phyloP scores from a whole-genome alignment of 2,888 invertebrate species.

The Mylabris sibirica region DNA sequence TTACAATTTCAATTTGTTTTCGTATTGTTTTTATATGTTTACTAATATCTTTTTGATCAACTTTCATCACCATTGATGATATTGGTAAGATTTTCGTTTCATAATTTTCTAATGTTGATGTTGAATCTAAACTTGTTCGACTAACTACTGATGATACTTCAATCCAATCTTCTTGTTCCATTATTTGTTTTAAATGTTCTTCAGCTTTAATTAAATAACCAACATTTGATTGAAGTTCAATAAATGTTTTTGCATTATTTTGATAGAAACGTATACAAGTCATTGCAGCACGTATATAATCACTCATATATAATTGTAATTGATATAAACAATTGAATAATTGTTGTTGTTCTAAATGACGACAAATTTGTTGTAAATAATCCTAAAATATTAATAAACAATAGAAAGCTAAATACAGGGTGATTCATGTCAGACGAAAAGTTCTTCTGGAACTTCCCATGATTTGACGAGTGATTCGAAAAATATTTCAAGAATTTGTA shows the following conservation, averaged over 20 bases:
- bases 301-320: conserved; percentile 75
- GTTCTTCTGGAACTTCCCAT: too few relatives aligned
- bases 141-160: conserved; percentile 58
- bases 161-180: conserved; percentile 66
- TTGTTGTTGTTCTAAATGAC: conserved; percentile 73
- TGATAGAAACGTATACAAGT: conserved; percentile 80
- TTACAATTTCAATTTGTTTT: conserved; percentile 82
- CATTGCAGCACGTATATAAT: conserved; percentile 79
- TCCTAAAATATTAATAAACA: conserved; percentile 61
- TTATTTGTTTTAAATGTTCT: conserved; percentile 70
- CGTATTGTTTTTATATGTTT: conserved; percentile 81
- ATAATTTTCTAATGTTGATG: conserved; percentile 41
- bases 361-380: conserved; percentile 74
- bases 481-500: too few relatives aligned
- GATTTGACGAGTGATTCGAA: too few relatives aligned
- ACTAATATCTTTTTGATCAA: conserved; percentile 76
- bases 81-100: conserved; percentile 62
- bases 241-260: conserved; percentile 66
- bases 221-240: conserved; percentile 65
- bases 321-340: conserved; percentile 77
- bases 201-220: conserved; percentile 68
- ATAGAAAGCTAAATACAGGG: neutral
- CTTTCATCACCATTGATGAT: conserved; percentile 72
- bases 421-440: too few relatives aligned
- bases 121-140: conserved; percentile 32